Evolutionary conservation across 2,113 vertebrate species (phyloP), one percentile per base, ranked within the genome.

Genomic region (Sphaerodactylus townsendi): DNA sequence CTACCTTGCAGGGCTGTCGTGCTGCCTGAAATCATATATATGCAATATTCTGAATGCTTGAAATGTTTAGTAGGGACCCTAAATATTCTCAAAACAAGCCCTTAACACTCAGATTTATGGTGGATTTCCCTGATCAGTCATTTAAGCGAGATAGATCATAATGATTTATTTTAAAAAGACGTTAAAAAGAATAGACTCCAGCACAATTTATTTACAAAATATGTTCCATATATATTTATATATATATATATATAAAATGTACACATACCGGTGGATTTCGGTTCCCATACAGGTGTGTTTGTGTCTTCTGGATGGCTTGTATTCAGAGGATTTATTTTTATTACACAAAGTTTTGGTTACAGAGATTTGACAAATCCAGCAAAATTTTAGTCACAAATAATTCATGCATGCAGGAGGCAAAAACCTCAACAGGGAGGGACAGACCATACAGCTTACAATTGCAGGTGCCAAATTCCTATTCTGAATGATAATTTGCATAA

Each of bases 151-250:
- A 66, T n/a, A 41, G 28, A 66, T 21, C 6, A 10, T 35, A 19
- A 8, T 46, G 17, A 59, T 59, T 59, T 80, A 35, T n/a, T n/a
- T n/a, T n/a, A 53, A 80, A 35, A 25, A 53, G 3, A 8, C 23
- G 39, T 17, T 8, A 56, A 35, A 0, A 41, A 68, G 70, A 68
- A 33, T 37, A 33, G 2, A 28, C 8, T 72, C 39, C 5, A 37
- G 53, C 62, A 1, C n/a, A 48, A 56, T 85, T 64, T 78, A 85
- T 85, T 85, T 72, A 85, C 39, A 85, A 78, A 62, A 85, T 30
- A 84, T 28, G 11, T 30, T 33, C 10, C 25, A 13, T 19, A 10
- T 79, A 25, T 39, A 21, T 76, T 23, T 39, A 21, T 37, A 23
- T 25, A 25, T 23, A 59, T 82, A n/a, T n/a, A 25, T 66, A 21